A percentile compares a stretch with the other conserved stretches of the same genome.
Evolutionary conservation across 2,797 vertebrate genomes (phyloP).

Genomic region (Cirrhinus mrigala): DNA sequence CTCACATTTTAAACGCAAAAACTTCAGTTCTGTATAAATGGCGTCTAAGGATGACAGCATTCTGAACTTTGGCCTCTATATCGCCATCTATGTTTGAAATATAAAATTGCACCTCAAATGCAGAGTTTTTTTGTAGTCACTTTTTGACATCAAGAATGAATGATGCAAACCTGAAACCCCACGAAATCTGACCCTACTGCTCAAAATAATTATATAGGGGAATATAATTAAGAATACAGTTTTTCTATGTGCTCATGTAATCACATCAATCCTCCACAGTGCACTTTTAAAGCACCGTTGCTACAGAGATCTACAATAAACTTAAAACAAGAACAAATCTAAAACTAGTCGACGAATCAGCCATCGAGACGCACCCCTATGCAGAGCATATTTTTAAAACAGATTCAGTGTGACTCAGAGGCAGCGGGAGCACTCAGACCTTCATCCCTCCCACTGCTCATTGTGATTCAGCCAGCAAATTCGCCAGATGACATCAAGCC

Average conservation of each 20-base stretch:
- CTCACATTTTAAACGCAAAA: background rate
- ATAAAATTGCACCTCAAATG: background rate
- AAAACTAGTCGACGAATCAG: background rate
- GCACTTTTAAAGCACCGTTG: background rate
- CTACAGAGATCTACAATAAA: background rate
- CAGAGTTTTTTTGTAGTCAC: background rate
- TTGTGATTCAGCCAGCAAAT: conserved; percentile 52
- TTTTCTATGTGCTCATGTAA: background rate
- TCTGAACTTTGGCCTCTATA: background rate
- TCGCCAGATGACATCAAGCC: conserved; percentile 46
- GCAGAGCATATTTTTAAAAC: conserved; percentile 32
- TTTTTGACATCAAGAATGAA: background rate
- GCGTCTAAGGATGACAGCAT: background rate
- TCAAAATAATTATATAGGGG: background rate
- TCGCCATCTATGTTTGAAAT: background rate
- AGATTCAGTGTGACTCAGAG: conserved; percentile 32
- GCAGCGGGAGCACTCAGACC: conserved; percentile 39
- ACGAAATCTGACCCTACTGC: background rate
- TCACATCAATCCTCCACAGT: background rate
- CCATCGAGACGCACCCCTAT: background rate
- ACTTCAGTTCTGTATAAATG: background rate
- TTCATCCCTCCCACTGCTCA: conserved; percentile 45
- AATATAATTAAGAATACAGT: background rate
- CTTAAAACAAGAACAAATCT: conserved; percentile 4
- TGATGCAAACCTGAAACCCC: background rate